Evolutionary conservation across 2,888 invertebrate species (phyloP), one percentile per base, ranked within the genome.

Genomic region (Apodemia duryi): DNA sequence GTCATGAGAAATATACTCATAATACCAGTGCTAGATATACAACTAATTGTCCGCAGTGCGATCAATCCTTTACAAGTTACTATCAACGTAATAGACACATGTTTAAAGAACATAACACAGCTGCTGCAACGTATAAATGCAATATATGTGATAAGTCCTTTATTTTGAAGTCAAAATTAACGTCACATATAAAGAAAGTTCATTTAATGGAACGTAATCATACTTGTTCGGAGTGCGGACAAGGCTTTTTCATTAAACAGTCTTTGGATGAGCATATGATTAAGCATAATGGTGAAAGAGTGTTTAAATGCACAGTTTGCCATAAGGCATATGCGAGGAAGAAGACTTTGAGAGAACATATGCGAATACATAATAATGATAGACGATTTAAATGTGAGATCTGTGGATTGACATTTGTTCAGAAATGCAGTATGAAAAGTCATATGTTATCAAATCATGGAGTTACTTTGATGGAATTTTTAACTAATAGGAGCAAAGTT

Each of bases 381-480:
- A 82, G 86, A 49, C 67, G 90, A 3, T 90, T 90, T 29, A 88
- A 87, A 54, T 91, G 91, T 61, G 85, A 83, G 0, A 74, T 88
- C 0, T 91, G 91, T 62, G 78, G 79, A 0, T 7, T 84, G 0
- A 84, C 89, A 0, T 91, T 91, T 49, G 88, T 91, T 0, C 91
- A 91, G 63, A 91, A 91, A 51, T 75, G 76, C 54, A 72, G 88
- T 73, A 74, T 90, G 69, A 90, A 90, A 51, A 86, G 86, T 64
- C 90, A 90, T 71, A 87, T 91, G 87, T 29, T 88, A 32, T 87
- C 88, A 0, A 89, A 88, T 2, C 90, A 91, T 68, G 88, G 88
- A 0, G 67, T 89, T 0, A 83, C 85, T 0, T 70, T 90, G 13
- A 74, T 81, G 0, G 87, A 88, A 65, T 89, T 79, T 69, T 85